These are phyloP conservation scores for Mimachlamys varia DNA, from an alignment of 2,888 invertebrate species.

Conservation along the genomic window DNA sequence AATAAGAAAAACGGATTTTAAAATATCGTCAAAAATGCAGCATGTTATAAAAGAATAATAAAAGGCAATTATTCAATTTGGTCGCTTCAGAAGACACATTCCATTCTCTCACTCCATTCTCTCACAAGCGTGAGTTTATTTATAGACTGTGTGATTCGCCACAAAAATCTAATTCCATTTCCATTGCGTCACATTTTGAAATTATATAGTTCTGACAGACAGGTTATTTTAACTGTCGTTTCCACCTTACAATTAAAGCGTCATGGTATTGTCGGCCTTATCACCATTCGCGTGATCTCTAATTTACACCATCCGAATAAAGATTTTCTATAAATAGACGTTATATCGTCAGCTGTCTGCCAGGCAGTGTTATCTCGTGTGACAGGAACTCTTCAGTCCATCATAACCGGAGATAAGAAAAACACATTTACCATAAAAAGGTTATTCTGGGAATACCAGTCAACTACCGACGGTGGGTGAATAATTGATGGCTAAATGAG, in stretches of 20 bases:
- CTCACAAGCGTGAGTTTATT: too few species aligned
- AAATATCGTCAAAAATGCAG: too few species aligned
- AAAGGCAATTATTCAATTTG: too few species aligned
- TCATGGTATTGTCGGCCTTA: not conserved
- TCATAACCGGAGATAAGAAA: constrained; percentile 17
- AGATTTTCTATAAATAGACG: not conserved
- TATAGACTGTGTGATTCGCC: too few species aligned
- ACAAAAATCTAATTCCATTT: too few species aligned
- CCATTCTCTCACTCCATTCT: too few species aligned
- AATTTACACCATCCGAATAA: not conserved
- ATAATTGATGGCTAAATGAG: not conserved
- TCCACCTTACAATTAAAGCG: not conserved
- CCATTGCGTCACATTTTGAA: too few species aligned
- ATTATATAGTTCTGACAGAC: too few species aligned
- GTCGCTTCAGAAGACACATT: too few species aligned
- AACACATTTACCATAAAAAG: constrained; percentile 7
- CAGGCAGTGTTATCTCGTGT: not conserved
- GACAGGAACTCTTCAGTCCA: not conserved
- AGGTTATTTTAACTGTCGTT: too few species aligned
- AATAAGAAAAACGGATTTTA: too few species aligned
- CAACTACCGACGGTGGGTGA: not conserved
- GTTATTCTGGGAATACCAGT: not conserved
- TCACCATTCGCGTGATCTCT: not conserved
- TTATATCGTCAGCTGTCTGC: not conserved
- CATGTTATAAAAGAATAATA: too few species aligned